phyloP scores from a whole-genome alignment of 2,113 vertebrate species.

The Apaloderma vittatum region DNA sequence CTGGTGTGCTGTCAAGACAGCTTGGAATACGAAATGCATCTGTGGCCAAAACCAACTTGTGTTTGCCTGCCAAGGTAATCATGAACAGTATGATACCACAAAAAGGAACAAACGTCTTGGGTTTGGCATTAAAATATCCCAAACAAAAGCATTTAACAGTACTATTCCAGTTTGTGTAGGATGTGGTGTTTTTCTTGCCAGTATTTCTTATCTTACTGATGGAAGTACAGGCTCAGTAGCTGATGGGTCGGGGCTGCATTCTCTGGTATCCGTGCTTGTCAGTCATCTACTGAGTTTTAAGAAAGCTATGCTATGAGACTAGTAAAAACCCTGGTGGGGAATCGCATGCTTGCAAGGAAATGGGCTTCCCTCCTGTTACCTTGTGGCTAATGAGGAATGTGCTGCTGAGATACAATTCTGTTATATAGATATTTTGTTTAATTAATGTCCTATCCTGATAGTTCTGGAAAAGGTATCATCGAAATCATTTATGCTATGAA shows the following conservation, averaged over 20 bases:
- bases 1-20: background rate
- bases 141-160: background rate
- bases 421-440: background rate
- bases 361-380: background rate
- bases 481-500: background rate
- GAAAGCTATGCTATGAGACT: background rate
- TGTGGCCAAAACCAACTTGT: background rate
- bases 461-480: background rate
- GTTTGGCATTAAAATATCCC: background rate
- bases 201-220: background rate
- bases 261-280: background rate
- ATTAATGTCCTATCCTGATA: background rate
- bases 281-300: background rate
- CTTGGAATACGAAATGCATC: background rate
- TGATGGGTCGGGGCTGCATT: background rate
- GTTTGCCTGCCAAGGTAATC: slow-evolving; percentile 6
- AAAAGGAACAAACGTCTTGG: background rate
- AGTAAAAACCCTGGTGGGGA: background rate
- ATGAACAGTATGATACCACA: background rate
- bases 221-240: background rate
- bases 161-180: background rate
- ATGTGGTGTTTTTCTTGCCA: background rate
- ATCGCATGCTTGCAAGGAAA: background rate
- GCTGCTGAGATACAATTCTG: background rate
- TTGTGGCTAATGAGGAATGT: background rate